A percentile compares a stretch with the other conserved stretches of the same genome.
Evolutionary conservation across 2,113 vertebrate genomes (phyloP).

Genomic region (Phocoena phocoena): DNA sequence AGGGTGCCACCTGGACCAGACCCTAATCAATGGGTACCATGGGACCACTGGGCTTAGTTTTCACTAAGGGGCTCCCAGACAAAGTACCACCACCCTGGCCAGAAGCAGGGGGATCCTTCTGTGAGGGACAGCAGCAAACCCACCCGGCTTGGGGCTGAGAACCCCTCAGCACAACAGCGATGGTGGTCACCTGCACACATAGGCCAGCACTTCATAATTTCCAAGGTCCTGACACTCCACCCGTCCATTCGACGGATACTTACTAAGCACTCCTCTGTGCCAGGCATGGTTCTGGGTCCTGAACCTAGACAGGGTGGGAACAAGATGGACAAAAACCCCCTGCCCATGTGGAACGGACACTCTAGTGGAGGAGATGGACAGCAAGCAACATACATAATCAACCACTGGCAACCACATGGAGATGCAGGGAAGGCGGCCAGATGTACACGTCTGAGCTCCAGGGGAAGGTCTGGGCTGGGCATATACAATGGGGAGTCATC

Average conservation of each 20-base stretch:
- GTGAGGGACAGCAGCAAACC: background rate
- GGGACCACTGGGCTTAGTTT: background rate
- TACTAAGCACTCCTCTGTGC: background rate
- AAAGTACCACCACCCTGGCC: background rate
- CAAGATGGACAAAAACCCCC: background rate
- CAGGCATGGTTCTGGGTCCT: background rate
- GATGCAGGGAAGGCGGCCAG: too few relatives aligned
- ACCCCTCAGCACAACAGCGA: background rate
- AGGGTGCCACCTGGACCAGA: background rate
- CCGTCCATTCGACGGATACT: background rate
- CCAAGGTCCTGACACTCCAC: background rate
- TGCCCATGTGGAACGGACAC: background rate
- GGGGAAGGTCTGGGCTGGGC: background rate
- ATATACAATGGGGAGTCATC: background rate
- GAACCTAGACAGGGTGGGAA: too few relatives aligned
- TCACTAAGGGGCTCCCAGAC: background rate
- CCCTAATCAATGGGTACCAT: background rate
- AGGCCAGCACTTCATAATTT: background rate
- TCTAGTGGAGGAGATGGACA: background rate
- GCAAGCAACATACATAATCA: rapidly evolving
- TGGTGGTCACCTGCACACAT: background rate
- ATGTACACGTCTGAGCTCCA: background rate
- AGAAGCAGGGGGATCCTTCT: background rate
- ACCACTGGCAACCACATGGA: background rate
- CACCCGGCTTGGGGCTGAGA: background rate